phyloP scores from a whole-genome alignment of 2,113 vertebrate genomes.

The Sebastes fasciatus region DNA sequence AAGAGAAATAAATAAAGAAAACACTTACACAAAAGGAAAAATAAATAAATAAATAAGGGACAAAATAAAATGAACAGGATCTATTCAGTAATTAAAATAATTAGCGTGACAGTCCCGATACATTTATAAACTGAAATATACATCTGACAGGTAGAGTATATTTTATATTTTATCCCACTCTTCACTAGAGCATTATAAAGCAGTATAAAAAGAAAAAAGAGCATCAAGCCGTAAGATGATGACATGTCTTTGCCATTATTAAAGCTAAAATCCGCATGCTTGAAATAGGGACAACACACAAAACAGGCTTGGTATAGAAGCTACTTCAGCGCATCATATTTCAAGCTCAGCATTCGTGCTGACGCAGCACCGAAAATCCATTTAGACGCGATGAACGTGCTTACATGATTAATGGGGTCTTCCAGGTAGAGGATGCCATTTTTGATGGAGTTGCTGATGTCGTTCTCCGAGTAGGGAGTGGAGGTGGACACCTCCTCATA shows the following conservation, averaged over 20 bases:
- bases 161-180: too few species aligned
- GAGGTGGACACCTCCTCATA: constrained; percentile 95
- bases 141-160: too few species aligned
- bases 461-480: constrained; percentile 94
- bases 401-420: constrained; percentile 97
- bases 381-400: not conserved
- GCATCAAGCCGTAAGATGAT: not conserved
- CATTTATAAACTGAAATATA: too few species aligned
- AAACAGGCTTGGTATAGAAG: not conserved
- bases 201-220: not conserved
- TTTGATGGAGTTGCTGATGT: constrained; percentile 99
- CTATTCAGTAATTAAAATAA: too few species aligned
- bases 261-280: not conserved
- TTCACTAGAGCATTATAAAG: too few species aligned
- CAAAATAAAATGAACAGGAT: too few species aligned
- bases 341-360: not conserved
- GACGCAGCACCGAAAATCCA: not conserved
- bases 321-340: not conserved
- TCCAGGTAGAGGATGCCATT: constrained; percentile 97
- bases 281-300: not conserved
- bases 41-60: too few species aligned
- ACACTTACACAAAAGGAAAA: too few species aligned
- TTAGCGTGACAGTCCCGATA: too few species aligned
- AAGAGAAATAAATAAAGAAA: too few species aligned
- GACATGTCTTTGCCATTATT: not conserved